These are phyloP conservation scores for Linnaemya tessellans DNA, from an alignment of 2,888 invertebrate species.

Conservation along the genomic window DNA sequence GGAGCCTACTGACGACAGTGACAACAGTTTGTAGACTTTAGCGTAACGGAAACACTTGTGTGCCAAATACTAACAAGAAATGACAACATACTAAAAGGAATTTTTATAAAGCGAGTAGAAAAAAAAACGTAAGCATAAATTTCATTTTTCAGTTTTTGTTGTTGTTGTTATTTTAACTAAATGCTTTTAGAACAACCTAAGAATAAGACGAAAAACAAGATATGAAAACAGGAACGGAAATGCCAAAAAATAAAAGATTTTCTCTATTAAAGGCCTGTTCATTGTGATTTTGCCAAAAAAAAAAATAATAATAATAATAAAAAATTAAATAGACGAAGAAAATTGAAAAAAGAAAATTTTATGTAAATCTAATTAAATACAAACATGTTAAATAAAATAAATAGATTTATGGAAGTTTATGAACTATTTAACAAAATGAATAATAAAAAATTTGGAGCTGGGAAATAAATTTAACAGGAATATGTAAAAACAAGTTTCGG, in stretches of 20 bases:
- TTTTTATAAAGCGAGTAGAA: slow-evolving; percentile 1
- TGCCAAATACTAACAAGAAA: slow-evolving; percentile 55
- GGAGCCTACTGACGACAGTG: slow-evolving; percentile 67
- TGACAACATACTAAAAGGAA: slow-evolving; percentile 46
- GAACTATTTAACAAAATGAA: slow-evolving; percentile 20
- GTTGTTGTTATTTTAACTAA: slow-evolving; percentile 1
- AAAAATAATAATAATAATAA: too few species aligned
- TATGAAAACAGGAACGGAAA: slow-evolving; percentile 61
- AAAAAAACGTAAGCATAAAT: slow-evolving; percentile 51
- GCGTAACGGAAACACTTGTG: slow-evolving; percentile 69
- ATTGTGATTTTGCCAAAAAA: slow-evolving; percentile 43
- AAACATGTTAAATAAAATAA: slow-evolving; percentile 13
- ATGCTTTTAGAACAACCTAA: slow-evolving; percentile 27
- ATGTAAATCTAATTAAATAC: slow-evolving; percentile 55
- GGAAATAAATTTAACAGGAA: background rate
- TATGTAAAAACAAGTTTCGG: background rate
- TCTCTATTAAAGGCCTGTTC: slow-evolving; percentile 2
- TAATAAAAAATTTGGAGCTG: background rate
- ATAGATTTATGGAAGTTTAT: background rate
- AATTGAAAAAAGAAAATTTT: background rate
- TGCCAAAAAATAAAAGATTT: slow-evolving; percentile 57
- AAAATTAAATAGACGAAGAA: too few species aligned
- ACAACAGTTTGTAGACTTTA: slow-evolving; percentile 62
- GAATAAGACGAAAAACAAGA: slow-evolving; percentile 15
- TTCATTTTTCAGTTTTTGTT: slow-evolving; percentile 9